A percentile compares a stretch with the other conserved stretches of the same genome.
These are phyloP conservation scores for Carabus problematicus DNA, from an alignment of 2,888 invertebrate species.

Conservation along the genomic window DNA sequence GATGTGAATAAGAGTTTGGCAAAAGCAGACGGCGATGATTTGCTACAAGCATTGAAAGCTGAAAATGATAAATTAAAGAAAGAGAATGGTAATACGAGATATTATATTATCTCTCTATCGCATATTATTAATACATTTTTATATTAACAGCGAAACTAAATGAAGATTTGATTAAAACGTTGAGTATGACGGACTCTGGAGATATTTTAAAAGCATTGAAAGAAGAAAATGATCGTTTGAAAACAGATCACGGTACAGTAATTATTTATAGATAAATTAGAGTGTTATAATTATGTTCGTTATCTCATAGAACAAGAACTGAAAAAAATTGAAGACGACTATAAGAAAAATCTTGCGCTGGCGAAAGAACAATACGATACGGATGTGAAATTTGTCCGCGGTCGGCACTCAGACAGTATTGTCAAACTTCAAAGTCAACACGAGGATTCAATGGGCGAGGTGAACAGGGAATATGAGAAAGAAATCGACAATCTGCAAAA, in stretches of 20 bases:
- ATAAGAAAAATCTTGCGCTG: constrained; percentile 45
- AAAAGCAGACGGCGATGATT: too few species aligned
- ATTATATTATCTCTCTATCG: too few species aligned
- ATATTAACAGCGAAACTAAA: too few species aligned
- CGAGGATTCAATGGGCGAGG: constrained; percentile 28
- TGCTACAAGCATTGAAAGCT: constrained; percentile 1
- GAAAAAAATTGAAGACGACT: constrained; percentile 13
- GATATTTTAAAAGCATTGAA: background rate
- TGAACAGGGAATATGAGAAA: constrained; percentile 33
- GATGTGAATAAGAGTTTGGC: too few species aligned
- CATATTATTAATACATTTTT: too few species aligned
- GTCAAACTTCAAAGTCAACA: constrained; percentile 25
- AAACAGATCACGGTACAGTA: constrained; percentile 22
- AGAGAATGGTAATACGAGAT: background rate
- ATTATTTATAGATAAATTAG: constrained; percentile 6
- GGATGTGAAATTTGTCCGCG: constrained; percentile 63
- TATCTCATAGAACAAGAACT: constrained; percentile 2
- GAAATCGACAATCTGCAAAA: constrained; percentile 42
- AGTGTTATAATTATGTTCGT: too few species aligned
- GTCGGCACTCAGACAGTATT: constrained; percentile 51
- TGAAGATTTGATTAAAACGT: too few species aligned
- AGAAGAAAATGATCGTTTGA: constrained; percentile 20
- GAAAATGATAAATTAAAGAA: constrained; percentile 2
- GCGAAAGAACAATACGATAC: constrained; percentile 64
- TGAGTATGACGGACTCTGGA: too few species aligned